These are phyloP conservation scores for Vandiemenella viatica DNA, from an alignment of 2,888 invertebrate genomes.

Conservation along the genomic window DNA sequence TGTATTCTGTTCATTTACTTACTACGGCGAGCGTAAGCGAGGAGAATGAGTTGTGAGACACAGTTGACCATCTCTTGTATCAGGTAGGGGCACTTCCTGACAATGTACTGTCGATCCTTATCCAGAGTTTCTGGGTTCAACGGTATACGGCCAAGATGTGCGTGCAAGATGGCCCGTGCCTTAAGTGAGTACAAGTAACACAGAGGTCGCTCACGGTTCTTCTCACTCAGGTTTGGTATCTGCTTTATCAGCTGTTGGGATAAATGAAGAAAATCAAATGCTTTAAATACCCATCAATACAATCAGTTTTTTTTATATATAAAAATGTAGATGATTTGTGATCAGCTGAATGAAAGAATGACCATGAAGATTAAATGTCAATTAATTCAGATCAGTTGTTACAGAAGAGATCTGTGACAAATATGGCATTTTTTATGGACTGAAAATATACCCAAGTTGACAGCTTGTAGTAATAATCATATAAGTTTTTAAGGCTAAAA, in stretches of 20 bases:
- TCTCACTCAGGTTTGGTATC: conserved; percentile 82
- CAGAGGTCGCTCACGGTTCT: conserved; percentile 88
- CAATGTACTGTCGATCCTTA: conserved; percentile 66
- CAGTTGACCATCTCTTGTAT: conserved; percentile 96
- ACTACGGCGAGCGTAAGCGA: conserved; percentile 82
- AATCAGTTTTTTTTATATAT: no score
- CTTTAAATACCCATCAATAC: no score
- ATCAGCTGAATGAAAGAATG: neutral
- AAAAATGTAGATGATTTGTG: no score
- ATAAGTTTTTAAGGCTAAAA: no score
- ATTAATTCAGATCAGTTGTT: no score
- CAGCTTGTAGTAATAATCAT: no score
- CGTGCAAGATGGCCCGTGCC: conserved; percentile 86
- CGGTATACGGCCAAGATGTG: conserved; percentile 76
- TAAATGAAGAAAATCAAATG: conserved; percentile 8
- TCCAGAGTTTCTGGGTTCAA: conserved; percentile 66
- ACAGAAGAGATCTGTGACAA: no score
- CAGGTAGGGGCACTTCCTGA: conserved; percentile 84
- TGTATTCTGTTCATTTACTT: no score
- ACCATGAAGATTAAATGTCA: neutral
- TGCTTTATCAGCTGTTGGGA: conserved; percentile 67
- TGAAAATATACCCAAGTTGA: no score
- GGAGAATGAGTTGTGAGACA: conserved; percentile 80
- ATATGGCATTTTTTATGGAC: no score
- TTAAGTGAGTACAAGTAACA: conserved; percentile 83